A percentile compares a stretch with the other conserved stretches of the same genome.
Evolutionary conservation across 2,888 invertebrate species (phyloP).

Genomic region (Melanchra persicariae): DNA sequence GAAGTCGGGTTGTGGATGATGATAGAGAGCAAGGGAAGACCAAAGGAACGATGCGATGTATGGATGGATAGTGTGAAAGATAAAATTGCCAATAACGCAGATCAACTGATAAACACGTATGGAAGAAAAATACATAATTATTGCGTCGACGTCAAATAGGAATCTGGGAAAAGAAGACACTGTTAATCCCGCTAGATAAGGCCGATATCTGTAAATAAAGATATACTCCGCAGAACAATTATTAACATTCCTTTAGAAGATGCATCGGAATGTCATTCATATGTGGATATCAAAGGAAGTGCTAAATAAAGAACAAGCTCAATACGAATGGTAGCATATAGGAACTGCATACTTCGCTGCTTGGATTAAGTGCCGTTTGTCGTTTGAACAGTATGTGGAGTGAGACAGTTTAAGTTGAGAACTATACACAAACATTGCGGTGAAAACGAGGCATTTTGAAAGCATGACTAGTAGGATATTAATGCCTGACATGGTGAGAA

Average conservation of each 20-base stretch:
- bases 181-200: background rate
- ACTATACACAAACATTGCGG: conserved; percentile 64
- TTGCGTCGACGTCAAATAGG: background rate
- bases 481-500: background rate
- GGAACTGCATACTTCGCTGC: conserved; percentile 62
- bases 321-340: conserved; percentile 38
- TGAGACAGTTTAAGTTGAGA: conserved; percentile 65
- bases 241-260: background rate
- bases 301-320: conserved; percentile 10
- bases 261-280: background rate
- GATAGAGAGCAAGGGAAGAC: no score
- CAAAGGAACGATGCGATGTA: background rate
- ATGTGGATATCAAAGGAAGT: conserved; percentile 21
- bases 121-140: background rate
- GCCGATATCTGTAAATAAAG: background rate
- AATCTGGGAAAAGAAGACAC: background rate
- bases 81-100: background rate
- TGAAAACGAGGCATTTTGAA: conserved; percentile 66
- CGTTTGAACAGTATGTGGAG: conserved; percentile 70
- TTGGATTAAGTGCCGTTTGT: conserved; percentile 65
- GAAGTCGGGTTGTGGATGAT: background rate
- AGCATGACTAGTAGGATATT: conserved; percentile 41
- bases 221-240: background rate
- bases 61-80: background rate
- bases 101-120: no score